A percentile compares a stretch with the other conserved stretches of the same genome.
Evolutionary conservation across 92 coral and sea anemone species (phyloP).

Genomic region (Zoanthus sansibaricus): DNA sequence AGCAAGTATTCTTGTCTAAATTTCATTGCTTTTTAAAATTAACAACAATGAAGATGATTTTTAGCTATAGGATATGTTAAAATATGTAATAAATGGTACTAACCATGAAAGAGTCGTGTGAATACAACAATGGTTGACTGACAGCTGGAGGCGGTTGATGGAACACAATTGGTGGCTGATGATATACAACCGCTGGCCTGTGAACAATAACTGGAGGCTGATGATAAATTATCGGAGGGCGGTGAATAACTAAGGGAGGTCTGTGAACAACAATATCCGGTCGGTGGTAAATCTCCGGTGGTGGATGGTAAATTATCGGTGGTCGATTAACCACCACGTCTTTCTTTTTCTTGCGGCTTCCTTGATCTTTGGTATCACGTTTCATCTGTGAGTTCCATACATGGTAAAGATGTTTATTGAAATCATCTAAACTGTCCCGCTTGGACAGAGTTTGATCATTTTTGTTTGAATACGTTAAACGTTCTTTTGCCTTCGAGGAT

Average conservation of each 20-base stretch:
- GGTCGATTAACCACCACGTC: constrained; percentile 98
- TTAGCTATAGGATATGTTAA: too few species aligned
- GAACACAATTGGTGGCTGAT: constrained; percentile 98
- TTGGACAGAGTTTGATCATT: constrained; percentile 22
- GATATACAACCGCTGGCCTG: constrained; percentile 99
- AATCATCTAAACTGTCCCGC: constrained; percentile 63
- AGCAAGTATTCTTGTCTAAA: too few species aligned
- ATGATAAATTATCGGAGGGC: constrained; percentile 98
- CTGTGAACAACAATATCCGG: constrained; percentile 98
- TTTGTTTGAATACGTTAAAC: constrained; percentile 56
- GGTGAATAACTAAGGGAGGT: constrained; percentile 97
- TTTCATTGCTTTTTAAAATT: too few species aligned
- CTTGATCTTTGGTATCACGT: not conserved
- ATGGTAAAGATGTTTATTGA: constrained; percentile 9
- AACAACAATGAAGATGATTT: too few species aligned
- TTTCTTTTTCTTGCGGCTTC: constrained; percentile 75
- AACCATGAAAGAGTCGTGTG: constrained; percentile 96
- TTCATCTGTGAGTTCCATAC: constrained; percentile 37
- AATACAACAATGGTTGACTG: constrained; percentile 93
- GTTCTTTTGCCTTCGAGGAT: constrained; percentile 69
- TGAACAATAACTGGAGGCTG: constrained; percentile 99
- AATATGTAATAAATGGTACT: not conserved
- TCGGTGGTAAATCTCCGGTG: constrained; percentile 98
- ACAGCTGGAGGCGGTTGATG: constrained; percentile 98
- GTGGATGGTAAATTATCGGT: constrained; percentile 98